phyloP scores from a whole-genome alignment of 2,888 invertebrate species.

The Ptychoptera contaminata region DNA sequence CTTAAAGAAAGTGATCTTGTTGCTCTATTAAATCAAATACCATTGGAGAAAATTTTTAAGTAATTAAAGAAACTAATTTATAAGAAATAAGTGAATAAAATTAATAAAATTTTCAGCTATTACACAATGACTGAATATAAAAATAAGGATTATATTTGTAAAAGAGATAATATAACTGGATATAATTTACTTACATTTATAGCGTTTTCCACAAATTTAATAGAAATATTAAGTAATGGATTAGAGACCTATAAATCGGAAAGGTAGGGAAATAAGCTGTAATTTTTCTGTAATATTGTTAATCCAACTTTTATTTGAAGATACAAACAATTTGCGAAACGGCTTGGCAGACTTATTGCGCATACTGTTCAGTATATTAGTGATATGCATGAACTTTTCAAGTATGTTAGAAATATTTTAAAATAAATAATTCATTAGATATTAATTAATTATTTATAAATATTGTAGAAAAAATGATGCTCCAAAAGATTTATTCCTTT shows the following conservation, averaged over 20 bases:
- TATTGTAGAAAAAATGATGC: constrained; percentile 21
- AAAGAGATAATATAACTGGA: constrained; percentile 36
- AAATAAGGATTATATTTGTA: constrained; percentile 28
- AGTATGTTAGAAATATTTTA: constrained; percentile 14
- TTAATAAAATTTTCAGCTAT: neutral
- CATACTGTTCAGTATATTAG: constrained; percentile 58
- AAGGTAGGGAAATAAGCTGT: constrained; percentile 16
- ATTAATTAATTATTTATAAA: neutral
- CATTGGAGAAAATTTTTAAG: constrained; percentile 50
- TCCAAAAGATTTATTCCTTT: constrained; percentile 32
- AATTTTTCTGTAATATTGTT: neutral
- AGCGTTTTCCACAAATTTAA: constrained; percentile 49
- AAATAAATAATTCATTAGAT: neutral
- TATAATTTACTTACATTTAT: constrained; percentile 48
- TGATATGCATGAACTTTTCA: constrained; percentile 36
- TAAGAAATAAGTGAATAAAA: constrained; percentile 10
- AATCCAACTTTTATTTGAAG: constrained; percentile 15
- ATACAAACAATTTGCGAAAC: constrained; percentile 53
- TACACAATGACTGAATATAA: constrained; percentile 14
- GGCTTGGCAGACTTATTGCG: constrained; percentile 47
- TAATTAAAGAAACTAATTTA: constrained; percentile 9
- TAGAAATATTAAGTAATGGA: constrained; percentile 47
- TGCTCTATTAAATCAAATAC: constrained; percentile 57
- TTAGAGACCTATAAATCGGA: constrained; percentile 47
- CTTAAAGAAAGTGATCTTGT: constrained; percentile 63